Conservation (phyloP, 2,888 invertebrate species). For the Hydriomena furcata region DNA sequence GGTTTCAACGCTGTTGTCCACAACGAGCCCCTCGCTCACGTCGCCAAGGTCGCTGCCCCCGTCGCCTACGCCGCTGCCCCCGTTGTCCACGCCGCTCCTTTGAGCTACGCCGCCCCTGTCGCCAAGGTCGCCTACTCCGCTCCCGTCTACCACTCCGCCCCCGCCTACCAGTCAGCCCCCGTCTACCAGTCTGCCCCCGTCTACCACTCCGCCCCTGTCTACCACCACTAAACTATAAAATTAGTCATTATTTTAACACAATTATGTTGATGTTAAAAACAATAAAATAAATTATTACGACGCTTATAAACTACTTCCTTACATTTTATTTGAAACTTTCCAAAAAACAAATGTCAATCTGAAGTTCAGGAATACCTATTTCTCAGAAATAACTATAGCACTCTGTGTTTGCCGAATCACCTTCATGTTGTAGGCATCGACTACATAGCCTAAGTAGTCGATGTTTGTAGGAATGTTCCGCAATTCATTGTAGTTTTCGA, state of each 20-base stretch:
- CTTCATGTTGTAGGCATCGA: no score
- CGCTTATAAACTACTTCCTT: slow-evolving; percentile 37
- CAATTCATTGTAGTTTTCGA: no score
- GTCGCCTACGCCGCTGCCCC: slow-evolving; percentile 71
- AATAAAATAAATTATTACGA: slow-evolving; percentile 38
- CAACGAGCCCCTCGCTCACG: slow-evolving; percentile 62
- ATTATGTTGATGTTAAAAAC: slow-evolving; percentile 38
- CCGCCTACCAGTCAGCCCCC: slow-evolving; percentile 58
- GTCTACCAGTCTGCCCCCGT: slow-evolving; percentile 50
- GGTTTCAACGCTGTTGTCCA: slow-evolving; percentile 79
- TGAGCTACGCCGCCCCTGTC: slow-evolving; percentile 60
- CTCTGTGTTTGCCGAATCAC: no score
- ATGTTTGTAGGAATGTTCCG: no score
- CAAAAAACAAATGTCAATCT: no score
- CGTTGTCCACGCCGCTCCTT: slow-evolving; percentile 64
- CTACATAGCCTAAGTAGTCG: no score
- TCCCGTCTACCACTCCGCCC: slow-evolving; percentile 53
- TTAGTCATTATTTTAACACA: slow-evolving; percentile 9
- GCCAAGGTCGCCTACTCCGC: slow-evolving; percentile 53
- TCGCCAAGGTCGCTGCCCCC: slow-evolving; percentile 50
- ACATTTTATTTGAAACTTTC: not conserved
- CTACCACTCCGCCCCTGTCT: slow-evolving; percentile 51
- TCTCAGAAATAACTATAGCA: no score
- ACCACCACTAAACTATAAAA: slow-evolving; percentile 61
- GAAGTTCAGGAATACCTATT: no score